These are phyloP conservation scores for Recurvirostra avosetta DNA, from an alignment of 2,113 vertebrate species.

Conservation along the genomic window DNA sequence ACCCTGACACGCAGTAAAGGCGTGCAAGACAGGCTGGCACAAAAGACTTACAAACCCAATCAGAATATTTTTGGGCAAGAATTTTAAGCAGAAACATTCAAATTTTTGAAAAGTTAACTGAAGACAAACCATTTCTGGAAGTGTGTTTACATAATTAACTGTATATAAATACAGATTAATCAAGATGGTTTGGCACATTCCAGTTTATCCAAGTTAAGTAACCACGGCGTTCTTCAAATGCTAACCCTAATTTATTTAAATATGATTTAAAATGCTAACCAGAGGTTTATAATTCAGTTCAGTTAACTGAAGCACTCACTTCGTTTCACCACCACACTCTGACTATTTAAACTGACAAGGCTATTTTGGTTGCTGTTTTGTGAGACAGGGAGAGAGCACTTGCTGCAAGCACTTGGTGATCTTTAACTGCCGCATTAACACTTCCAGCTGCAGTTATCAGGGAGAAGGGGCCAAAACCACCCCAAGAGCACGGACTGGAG, in stretches of 20 bases:
- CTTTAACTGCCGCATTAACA: conserved; percentile 34
- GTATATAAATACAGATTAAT: background rate
- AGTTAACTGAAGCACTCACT: background rate
- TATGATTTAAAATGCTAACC: background rate
- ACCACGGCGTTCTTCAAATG: background rate
- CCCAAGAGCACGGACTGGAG: background rate
- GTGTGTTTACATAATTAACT: background rate
- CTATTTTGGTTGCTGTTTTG: conserved; percentile 6
- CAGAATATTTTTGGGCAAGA: background rate
- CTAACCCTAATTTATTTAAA: background rate
- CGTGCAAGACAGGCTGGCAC: background rate
- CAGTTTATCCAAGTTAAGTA: background rate
- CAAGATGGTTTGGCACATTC: background rate
- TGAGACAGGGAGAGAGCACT: background rate
- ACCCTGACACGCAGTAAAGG: background rate
- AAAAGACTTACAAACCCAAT: background rate
- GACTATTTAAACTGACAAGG: conserved; percentile 34
- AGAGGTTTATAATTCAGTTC: background rate
- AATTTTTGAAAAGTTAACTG: background rate
- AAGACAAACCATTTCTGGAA: background rate
- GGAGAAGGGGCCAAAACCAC: background rate
- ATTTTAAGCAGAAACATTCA: background rate
- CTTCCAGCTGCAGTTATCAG: background rate
- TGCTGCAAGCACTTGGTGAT: conserved; percentile 30
- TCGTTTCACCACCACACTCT: background rate